Evolutionary conservation across 2,113 vertebrate species (phyloP).

Genomic region (Trogon surrucura): DNA sequence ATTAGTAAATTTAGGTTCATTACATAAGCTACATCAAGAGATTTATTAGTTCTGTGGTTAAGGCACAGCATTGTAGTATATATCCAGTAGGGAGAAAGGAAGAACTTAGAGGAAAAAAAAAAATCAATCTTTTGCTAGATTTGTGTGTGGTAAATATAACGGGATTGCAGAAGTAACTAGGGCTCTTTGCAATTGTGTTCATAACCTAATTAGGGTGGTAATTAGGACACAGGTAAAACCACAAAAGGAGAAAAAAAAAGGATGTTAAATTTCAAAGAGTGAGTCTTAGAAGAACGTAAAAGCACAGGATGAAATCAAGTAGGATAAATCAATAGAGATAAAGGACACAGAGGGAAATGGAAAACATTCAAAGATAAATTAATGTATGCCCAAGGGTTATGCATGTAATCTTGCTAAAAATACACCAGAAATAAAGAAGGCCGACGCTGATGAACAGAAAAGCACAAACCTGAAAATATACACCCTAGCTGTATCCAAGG

Average conservation of each 20-base stretch:
- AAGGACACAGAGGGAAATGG: slow-evolving; percentile 79
- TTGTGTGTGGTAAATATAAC: slow-evolving; percentile 52
- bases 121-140: slow-evolving; percentile 60
- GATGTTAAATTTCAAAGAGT: slow-evolving; percentile 68
- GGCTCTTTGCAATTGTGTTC: slow-evolving; percentile 65
- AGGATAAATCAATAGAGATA: slow-evolving; percentile 78
- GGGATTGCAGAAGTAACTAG: slow-evolving; percentile 43
- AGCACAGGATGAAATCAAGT: slow-evolving; percentile 73
- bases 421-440: slow-evolving; percentile 68
- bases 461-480: slow-evolving; percentile 16
- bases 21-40: slow-evolving; percentile 44
- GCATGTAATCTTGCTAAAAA: slow-evolving; percentile 79
- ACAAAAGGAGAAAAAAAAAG: slow-evolving; percentile 55
- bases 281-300: slow-evolving; percentile 75
- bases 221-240: slow-evolving; percentile 77
- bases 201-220: slow-evolving; percentile 78
- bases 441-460: slow-evolving; percentile 64
- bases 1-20: slow-evolving; percentile 30
- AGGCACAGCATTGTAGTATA: slow-evolving; percentile 16
- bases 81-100: slow-evolving; percentile 42
- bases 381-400: slow-evolving; percentile 78
- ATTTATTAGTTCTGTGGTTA: slow-evolving; percentile 39
- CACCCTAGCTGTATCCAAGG: neutral
- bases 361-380: slow-evolving; percentile 81
- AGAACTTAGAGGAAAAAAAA: slow-evolving; percentile 17